A percentile compares a stretch with the other conserved stretches of the same genome.
These are phyloP conservation scores for Trypoxylon attenuatum DNA, from an alignment of 2,888 invertebrate species.

Conservation along the genomic window DNA sequence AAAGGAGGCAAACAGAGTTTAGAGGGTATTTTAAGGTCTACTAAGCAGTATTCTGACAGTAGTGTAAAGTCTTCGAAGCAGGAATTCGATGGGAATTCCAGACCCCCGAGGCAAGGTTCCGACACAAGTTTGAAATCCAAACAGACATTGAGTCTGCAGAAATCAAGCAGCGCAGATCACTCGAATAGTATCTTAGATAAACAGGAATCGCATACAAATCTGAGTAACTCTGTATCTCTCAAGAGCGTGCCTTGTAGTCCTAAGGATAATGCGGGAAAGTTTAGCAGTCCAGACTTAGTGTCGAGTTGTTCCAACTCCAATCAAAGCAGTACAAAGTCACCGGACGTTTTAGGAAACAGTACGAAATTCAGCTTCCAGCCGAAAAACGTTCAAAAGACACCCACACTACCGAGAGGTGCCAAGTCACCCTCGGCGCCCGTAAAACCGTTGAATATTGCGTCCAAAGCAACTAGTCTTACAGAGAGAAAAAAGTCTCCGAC, in stretches of 20 bases:
- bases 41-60: slow-evolving; percentile 40
- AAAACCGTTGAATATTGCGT: slow-evolving; percentile 75
- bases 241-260: slow-evolving; percentile 62
- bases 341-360: slow-evolving; percentile 69
- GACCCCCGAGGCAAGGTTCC: slow-evolving; percentile 52
- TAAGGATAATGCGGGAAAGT: slow-evolving; percentile 61
- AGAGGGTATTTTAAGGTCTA: slow-evolving; percentile 34
- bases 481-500: slow-evolving; percentile 64
- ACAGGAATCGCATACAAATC: slow-evolving; percentile 46
- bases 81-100: slow-evolving; percentile 36
- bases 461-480: slow-evolving; percentile 72
- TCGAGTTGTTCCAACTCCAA: slow-evolving; percentile 79
- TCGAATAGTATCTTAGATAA: slow-evolving; percentile 46
- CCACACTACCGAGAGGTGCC: slow-evolving; percentile 69
- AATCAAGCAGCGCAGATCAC: slow-evolving; percentile 39
- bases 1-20: slow-evolving; percentile 38
- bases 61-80: slow-evolving; percentile 45
- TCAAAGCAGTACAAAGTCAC: slow-evolving; percentile 75
- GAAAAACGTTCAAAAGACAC: slow-evolving; percentile 69
- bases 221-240: slow-evolving; percentile 26
- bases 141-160: slow-evolving; percentile 22
- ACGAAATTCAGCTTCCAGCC: slow-evolving; percentile 33
- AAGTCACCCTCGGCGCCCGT: slow-evolving; percentile 73
- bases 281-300: slow-evolving; percentile 83
- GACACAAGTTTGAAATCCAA: slow-evolving; percentile 44